Conservation (phyloP, 1,140 invertebrate species). For the Nilaparvata lugens region DNA sequence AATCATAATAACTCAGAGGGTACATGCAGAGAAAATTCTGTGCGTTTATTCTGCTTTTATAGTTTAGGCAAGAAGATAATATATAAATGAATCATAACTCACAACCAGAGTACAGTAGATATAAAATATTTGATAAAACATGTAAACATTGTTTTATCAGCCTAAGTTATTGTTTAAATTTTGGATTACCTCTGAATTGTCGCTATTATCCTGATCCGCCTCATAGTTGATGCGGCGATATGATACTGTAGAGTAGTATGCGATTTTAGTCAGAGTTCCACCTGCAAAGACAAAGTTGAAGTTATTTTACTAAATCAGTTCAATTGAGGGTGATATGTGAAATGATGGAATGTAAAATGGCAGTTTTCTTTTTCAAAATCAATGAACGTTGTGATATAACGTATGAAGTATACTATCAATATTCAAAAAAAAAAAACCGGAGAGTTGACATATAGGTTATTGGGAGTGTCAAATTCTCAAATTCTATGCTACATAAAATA, state of each 20-base stretch:
- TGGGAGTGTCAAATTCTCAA: too few relatives aligned
- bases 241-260: constrained; percentile 60
- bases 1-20: too few relatives aligned
- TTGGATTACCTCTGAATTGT: constrained; percentile 2
- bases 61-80: neutral
- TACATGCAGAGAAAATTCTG: too few relatives aligned
- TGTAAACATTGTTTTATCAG: neutral
- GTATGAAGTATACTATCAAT: too few relatives aligned
- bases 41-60: too few relatives aligned
- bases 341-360: neutral
- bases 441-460: too few relatives aligned
- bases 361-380: too few relatives aligned
- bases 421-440: too few relatives aligned
- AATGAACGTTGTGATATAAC: too few relatives aligned
- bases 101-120: neutral
- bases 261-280: constrained; percentile 63
- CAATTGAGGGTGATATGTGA: too few relatives aligned
- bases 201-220: constrained; percentile 23
- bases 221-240: constrained; percentile 51
- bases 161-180: neutral
- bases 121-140: neutral
- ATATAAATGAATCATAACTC: neutral
- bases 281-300: constrained; percentile 40
- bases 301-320: too few relatives aligned
- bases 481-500: neutral